Percentiles rank a stretch among this genome's conserved stretches.
phyloP scores from a whole-genome alignment of 2,888 invertebrate genomes.

The Hyposoter didymator region DNA sequence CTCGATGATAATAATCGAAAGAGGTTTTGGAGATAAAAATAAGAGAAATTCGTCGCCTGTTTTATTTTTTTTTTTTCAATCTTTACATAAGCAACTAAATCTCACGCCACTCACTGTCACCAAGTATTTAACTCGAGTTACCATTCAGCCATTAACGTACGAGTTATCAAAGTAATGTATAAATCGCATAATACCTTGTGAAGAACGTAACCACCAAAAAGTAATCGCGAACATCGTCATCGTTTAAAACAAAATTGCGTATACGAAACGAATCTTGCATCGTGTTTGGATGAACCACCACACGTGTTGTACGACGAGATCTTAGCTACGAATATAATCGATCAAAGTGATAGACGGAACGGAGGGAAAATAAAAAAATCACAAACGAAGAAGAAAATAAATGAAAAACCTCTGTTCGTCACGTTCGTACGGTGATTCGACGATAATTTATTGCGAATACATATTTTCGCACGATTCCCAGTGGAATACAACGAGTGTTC shows the following conservation, averaged over 20 bases:
- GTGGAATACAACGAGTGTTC: constrained; percentile 64
- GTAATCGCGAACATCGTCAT: constrained; percentile 1
- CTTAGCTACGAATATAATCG: constrained; percentile 41
- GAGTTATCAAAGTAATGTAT: constrained; percentile 24
- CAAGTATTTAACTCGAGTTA: constrained; percentile 55
- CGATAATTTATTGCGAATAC: constrained; percentile 40
- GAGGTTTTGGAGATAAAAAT: background rate
- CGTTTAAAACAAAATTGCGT: constrained; percentile 31
- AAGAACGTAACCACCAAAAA: constrained; percentile 7
- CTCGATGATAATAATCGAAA: background rate
- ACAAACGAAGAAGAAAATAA: background rate
- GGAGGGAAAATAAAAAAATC: constrained; percentile 13
- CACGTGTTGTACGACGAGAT: constrained; percentile 42
- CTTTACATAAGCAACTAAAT: background rate
- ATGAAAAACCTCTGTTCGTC: constrained; percentile 27
- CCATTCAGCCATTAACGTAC: constrained; percentile 63
- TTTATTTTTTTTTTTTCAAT: background rate
- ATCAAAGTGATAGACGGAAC: constrained; percentile 41
- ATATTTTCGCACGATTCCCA: constrained; percentile 45
- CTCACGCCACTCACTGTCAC: constrained; percentile 20
- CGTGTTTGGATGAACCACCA: constrained; percentile 29
- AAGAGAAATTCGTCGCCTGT: background rate
- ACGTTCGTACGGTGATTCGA: constrained; percentile 37
- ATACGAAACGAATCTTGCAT: constrained; percentile 52
- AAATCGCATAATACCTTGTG: constrained; percentile 20